Evolutionary conservation across 2,113 vertebrate genomes (phyloP).

Genomic region (Hoplias malabaricus): DNA sequence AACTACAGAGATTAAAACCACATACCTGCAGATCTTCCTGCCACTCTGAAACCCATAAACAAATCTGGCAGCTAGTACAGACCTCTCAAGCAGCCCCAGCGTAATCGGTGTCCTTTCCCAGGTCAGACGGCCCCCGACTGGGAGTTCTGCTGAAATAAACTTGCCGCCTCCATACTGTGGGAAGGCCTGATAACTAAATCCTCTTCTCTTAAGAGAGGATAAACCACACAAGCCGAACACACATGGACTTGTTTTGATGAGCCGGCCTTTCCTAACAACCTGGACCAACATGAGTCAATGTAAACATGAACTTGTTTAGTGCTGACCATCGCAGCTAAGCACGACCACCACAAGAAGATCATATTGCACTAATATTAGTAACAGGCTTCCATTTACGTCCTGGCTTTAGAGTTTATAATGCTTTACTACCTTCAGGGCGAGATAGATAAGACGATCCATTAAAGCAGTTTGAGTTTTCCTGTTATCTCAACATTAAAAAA

Average conservation of each 20-base stretch:
- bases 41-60: constrained; percentile 50
- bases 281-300: constrained; percentile 44
- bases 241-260: constrained; percentile 32
- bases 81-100: constrained; percentile 56
- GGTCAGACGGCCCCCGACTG: neutral
- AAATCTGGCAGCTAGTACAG: constrained; percentile 19
- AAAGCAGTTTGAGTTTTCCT: too few relatives aligned
- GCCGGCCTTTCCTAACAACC: constrained; percentile 45
- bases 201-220: constrained; percentile 57
- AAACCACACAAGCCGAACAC: constrained; percentile 33
- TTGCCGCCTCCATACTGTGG: constrained; percentile 36
- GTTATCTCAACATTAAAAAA: too few relatives aligned
- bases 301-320: neutral
- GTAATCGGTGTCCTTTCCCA: constrained; percentile 22
- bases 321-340: neutral
- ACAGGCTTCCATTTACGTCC: constrained; percentile 47
- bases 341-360: neutral
- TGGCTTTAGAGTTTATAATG: constrained; percentile 2
- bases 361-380: constrained; percentile 49
- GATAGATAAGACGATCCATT: too few relatives aligned
- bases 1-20: constrained; percentile 17
- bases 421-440: neutral
- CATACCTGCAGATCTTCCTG: constrained; percentile 62
- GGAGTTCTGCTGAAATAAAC: neutral
- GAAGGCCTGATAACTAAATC: constrained; percentile 63